phyloP scores from a whole-genome alignment of 1,140 invertebrate genomes.

The Drosophila busckii region DNA sequence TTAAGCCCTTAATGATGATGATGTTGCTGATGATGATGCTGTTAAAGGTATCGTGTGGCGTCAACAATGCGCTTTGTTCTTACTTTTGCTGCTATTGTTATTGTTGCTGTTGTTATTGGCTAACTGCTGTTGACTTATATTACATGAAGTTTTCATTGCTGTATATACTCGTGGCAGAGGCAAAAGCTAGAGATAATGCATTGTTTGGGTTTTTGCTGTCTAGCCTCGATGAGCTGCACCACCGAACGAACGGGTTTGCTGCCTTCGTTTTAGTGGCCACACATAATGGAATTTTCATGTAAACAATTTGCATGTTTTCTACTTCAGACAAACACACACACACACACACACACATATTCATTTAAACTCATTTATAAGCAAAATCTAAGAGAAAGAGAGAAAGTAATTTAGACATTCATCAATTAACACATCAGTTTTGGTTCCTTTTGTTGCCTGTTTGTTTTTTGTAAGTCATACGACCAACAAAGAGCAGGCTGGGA shows the following conservation, averaged over 20 bases:
- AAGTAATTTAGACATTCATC: slow-evolving; percentile 13
- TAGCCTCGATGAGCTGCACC: slow-evolving; percentile 48
- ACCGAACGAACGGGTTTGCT: slow-evolving; percentile 23
- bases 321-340: slow-evolving; percentile 9
- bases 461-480: too few species aligned
- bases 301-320: slow-evolving; percentile 65
- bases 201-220: slow-evolving; percentile 54
- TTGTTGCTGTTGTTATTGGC: slow-evolving; percentile 33
- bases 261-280: slow-evolving; percentile 34
- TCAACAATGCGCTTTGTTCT: slow-evolving; percentile 39
- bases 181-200: slow-evolving; percentile 39
- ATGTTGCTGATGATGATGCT: slow-evolving; percentile 28
- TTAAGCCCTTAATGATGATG: slow-evolving; percentile 42
- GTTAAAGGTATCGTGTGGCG: slow-evolving; percentile 27
- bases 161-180: slow-evolving; percentile 5
- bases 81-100: slow-evolving; percentile 21
- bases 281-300: slow-evolving; percentile 69
- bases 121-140: slow-evolving; percentile 56
- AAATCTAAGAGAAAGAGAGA: neutral
- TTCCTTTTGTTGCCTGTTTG: slow-evolving; percentile 14
- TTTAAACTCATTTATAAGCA: slow-evolving; percentile 3
- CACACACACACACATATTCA: slow-evolving; percentile 4
- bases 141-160: slow-evolving; percentile 50
- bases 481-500: too few species aligned
- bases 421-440: slow-evolving; percentile 56